Conservation (phyloP, 1,140 invertebrate species). For the Dysdera silvatica region DNA sequence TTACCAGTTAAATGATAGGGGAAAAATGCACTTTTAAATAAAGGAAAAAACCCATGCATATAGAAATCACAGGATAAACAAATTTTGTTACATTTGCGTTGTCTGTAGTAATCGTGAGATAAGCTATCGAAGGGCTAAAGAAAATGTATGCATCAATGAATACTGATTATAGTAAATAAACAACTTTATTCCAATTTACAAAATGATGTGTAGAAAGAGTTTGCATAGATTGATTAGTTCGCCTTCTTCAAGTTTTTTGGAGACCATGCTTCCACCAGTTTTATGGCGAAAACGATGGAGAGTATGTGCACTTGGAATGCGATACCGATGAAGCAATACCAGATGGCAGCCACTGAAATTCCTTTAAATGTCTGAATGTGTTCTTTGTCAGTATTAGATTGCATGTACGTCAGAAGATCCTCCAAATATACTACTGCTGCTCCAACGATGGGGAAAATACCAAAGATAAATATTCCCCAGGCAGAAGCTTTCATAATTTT, state of each 20-base stretch:
- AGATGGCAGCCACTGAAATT: constrained; percentile 8
- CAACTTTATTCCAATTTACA: background rate
- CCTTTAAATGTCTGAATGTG: constrained; percentile 10
- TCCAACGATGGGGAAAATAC: constrained; percentile 5
- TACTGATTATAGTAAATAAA: constrained; percentile 11
- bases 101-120: no score
- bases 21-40: no score
- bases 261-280: constrained; percentile 15
- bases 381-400: background rate
- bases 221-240: background rate
- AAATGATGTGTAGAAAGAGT: background rate
- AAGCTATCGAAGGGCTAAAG: no score
- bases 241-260: constrained; percentile 23
- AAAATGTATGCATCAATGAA: no score
- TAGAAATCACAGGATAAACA: no score
- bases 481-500: constrained; percentile 67
- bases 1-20: no score
- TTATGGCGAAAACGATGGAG: constrained; percentile 14
- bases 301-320: constrained; percentile 16
- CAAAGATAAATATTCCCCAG: constrained; percentile 62
- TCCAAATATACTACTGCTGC: constrained; percentile 12
- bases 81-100: no score
- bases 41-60: no score
- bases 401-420: constrained; percentile 9
- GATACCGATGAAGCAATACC: constrained; percentile 6